Evolutionary conservation across 2,888 invertebrate species (phyloP), one percentile per base, ranked within the genome.

Genomic region (Drosophila niveifrons): DNA sequence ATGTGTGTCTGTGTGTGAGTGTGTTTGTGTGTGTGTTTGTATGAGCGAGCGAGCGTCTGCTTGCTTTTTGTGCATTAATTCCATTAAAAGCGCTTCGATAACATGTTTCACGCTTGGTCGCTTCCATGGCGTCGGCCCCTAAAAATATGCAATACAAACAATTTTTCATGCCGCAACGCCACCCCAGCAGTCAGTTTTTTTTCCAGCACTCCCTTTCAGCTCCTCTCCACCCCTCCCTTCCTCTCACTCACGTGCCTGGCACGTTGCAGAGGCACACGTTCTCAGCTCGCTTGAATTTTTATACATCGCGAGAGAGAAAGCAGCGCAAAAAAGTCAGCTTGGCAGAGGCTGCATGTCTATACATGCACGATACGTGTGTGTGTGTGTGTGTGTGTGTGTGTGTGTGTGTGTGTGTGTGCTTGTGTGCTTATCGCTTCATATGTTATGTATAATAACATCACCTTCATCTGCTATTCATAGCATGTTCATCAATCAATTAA

Each of bases 401-500:
- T 48, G 31, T 44, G 15, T 34, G 34, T 58, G 39, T 57, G 18
- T 55, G 34, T 55, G 15, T 56, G 28, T 55, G 18, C 39, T 28
- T 72, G 18, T 69, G 34, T 71, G 72, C 76, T 72, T 78, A 79
- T 73, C 75, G 82, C 62, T 72, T 70, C 75, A 75, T 80, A 79
- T 80, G 79, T 70, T 81, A 75, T 81, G 74, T 82, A 77, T 69
- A 67, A 68, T 69, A 82, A 73, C 81, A 74, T 76, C 77, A 71
- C 73, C 77, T 78, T 84, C 88, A 81, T 85, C 76, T 77, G 81
- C 81, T 88, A 85, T 86, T 86, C 88, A 86, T 88, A 81, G 78
- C 78, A 77, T 85, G 82, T 81, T 81, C 88, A 86, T 86, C 86
- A 86, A 86, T 86, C 88, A 86, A 86, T 86, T 88, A 86, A 86